Percentiles rank a stretch among this genome's conserved stretches.
Conservation (phyloP, 2,797 vertebrate species). For the Carapus acus region DNA sequence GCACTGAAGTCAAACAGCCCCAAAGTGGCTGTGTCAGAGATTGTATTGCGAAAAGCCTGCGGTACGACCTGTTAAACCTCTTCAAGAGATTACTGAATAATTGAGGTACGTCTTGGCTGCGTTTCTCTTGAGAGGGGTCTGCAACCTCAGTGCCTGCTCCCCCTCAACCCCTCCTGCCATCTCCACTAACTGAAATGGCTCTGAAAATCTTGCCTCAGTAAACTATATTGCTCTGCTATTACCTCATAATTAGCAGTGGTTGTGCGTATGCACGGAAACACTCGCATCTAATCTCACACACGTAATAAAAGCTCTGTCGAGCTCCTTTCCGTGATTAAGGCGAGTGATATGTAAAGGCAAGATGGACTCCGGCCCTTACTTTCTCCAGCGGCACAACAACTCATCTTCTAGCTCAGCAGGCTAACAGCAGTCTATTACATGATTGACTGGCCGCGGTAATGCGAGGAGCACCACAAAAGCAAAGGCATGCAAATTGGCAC, state of each 20-base stretch:
- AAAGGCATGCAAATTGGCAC: slow-evolving; percentile 30
- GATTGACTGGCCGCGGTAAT: slow-evolving; percentile 48
- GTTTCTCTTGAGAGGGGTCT: slow-evolving; percentile 44
- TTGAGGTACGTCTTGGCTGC: slow-evolving; percentile 34
- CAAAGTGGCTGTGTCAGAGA: slow-evolving; percentile 32
- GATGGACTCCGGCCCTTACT: slow-evolving; percentile 9
- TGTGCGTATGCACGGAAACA: neutral
- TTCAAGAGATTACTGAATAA: slow-evolving; percentile 59
- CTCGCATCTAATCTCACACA: neutral
- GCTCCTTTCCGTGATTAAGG: slow-evolving; percentile 8
- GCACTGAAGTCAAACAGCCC: slow-evolving; percentile 44
- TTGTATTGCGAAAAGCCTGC: slow-evolving; percentile 41
- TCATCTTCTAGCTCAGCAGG: slow-evolving; percentile 41
- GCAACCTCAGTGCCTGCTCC: too few species aligned
- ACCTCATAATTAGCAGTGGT: slow-evolving; percentile 15
- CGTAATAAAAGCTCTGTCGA: neutral
- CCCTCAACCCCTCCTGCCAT: too few species aligned
- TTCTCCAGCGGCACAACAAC: slow-evolving; percentile 26
- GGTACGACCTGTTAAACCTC: slow-evolving; percentile 44
- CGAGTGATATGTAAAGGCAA: slow-evolving; percentile 8
- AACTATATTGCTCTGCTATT: slow-evolving; percentile 21
- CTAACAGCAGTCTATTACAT: slow-evolving; percentile 53
- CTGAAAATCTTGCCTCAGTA: slow-evolving; percentile 25
- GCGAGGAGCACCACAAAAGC: slow-evolving; percentile 23
- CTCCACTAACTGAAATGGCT: slow-evolving; percentile 18